phyloP scores from a whole-genome alignment of 2,888 invertebrate genomes.

The Falcaria lacertinaria region DNA sequence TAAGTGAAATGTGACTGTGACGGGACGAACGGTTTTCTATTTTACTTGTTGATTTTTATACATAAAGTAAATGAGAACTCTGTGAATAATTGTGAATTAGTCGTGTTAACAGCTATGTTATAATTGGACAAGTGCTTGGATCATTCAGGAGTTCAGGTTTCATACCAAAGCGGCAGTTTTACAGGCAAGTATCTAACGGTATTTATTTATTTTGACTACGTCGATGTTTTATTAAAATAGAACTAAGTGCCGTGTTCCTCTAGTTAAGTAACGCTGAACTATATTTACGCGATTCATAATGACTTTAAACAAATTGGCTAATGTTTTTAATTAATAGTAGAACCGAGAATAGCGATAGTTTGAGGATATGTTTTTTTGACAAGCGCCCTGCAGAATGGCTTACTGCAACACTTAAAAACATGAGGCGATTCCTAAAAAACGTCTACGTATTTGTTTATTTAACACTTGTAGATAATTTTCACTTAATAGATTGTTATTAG shows the following conservation, averaged over 20 bases:
- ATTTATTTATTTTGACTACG: constrained; percentile 69
- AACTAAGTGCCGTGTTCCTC: constrained; percentile 32
- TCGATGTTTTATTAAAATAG: constrained; percentile 52
- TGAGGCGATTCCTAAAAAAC: not conserved
- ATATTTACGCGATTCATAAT: constrained; percentile 16
- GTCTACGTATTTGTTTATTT: not conserved
- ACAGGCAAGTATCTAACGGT: constrained; percentile 79
- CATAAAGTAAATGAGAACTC: constrained; percentile 48
- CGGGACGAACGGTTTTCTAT: constrained; percentile 56
- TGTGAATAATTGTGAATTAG: constrained; percentile 41
- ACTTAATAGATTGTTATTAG: not conserved
- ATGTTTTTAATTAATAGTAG: no score
- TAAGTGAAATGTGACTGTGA: constrained; percentile 57
- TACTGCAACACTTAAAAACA: not conserved
- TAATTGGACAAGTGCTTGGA: constrained; percentile 37
- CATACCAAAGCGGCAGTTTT: constrained; percentile 43
- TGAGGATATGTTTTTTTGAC: no score
- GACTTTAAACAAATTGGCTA: not conserved
- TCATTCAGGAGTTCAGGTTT: constrained; percentile 34
- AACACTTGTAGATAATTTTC: no score
- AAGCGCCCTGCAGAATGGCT: no score
- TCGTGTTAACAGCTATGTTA: constrained; percentile 47
- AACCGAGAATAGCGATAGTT: no score
- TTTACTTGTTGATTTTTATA: constrained; percentile 74
- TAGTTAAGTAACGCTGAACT: constrained; percentile 25